Percentiles rank a stretch among this genome's conserved stretches.
Evolutionary conservation across 2,113 vertebrate species (phyloP).

Genomic region (Percopsis transmontana): DNA sequence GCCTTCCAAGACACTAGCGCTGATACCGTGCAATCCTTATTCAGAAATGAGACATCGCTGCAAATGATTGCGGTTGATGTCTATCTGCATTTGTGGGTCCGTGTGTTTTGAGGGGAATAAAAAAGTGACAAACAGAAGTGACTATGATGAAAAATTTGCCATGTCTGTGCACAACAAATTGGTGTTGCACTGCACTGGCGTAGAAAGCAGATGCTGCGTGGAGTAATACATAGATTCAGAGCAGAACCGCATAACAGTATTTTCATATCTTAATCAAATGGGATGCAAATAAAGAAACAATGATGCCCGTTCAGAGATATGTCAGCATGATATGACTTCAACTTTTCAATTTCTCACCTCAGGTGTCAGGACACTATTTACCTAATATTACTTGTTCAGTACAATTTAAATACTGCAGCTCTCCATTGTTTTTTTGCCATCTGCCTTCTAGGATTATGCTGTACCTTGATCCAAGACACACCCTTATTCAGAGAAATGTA

Average conservation of each 20-base stretch:
- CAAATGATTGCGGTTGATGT: conserved; percentile 34
- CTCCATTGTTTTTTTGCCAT: too few relatives aligned
- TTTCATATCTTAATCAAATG: conserved; percentile 56
- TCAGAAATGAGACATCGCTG: conserved; percentile 32
- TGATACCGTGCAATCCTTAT: conserved; percentile 16
- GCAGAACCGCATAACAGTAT: conserved; percentile 47
- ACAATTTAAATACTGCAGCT: too few relatives aligned
- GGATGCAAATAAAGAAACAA: conserved; percentile 47
- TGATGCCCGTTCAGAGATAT: conserved; percentile 20
- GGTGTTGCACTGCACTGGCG: conserved; percentile 49
- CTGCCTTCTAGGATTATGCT: too few relatives aligned
- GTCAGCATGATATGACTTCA: conserved; percentile 33
- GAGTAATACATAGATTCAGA: conserved; percentile 42
- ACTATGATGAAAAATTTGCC: conserved; percentile 58
- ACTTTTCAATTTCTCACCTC: conserved; percentile 15
- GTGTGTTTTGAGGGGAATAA: conserved; percentile 37
- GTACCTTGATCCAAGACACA: too few relatives aligned
- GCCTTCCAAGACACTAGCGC: conserved; percentile 37
- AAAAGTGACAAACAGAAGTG: conserved; percentile 41
- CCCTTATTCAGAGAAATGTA: too few relatives aligned
- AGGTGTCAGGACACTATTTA: too few relatives aligned
- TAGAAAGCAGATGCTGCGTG: conserved; percentile 57
- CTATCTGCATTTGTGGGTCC: conserved; percentile 40
- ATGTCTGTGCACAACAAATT: conserved; percentile 59
- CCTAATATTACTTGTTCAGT: too few relatives aligned